Percentiles rank a stretch among this genome's conserved stretches.
These are phyloP conservation scores for Trilocha varians DNA, from an alignment of 2,888 invertebrate genomes.

Conservation along the genomic window DNA sequence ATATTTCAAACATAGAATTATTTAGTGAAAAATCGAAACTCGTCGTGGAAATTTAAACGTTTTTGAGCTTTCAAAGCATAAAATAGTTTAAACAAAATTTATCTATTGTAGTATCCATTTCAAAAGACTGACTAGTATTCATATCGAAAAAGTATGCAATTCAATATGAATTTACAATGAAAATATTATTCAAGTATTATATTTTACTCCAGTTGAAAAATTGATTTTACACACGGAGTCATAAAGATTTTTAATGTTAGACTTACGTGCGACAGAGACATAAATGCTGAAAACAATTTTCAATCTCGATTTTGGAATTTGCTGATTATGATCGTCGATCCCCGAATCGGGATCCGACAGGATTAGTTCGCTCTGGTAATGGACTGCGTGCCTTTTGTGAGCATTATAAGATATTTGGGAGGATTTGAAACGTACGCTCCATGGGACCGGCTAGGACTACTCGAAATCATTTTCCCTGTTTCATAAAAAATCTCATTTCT, in stretches of 20 bases:
- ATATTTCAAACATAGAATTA: too few species aligned
- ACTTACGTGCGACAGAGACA: not conserved
- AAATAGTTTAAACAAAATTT: too few species aligned
- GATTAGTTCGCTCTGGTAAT: conserved; percentile 17
- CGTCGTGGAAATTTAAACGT: too few species aligned
- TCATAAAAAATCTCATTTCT: not conserved
- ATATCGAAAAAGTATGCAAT: too few species aligned
- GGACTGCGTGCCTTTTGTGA: conserved; percentile 10
- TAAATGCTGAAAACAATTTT: conserved; percentile 1
- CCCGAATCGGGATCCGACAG: conserved; percentile 4
- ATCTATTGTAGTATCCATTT: too few species aligned
- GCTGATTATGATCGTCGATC: conserved; percentile 9
- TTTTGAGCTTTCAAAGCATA: too few species aligned
- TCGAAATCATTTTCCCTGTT: not conserved
- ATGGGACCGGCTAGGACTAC: not conserved
- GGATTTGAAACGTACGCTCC: conserved; percentile 2
- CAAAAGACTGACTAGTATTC: too few species aligned
- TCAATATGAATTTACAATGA: too few species aligned
- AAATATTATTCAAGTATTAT: too few species aligned
- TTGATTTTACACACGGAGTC: not conserved
- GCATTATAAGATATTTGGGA: conserved; percentile 10
- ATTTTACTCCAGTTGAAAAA: too few species aligned
- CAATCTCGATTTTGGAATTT: conserved; percentile 12
- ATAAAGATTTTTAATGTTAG: not conserved
- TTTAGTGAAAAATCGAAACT: too few species aligned